Base-by-base conservation (phyloP, 2,888 invertebrate genomes). In the Dolomedes plantarius region DNA sequence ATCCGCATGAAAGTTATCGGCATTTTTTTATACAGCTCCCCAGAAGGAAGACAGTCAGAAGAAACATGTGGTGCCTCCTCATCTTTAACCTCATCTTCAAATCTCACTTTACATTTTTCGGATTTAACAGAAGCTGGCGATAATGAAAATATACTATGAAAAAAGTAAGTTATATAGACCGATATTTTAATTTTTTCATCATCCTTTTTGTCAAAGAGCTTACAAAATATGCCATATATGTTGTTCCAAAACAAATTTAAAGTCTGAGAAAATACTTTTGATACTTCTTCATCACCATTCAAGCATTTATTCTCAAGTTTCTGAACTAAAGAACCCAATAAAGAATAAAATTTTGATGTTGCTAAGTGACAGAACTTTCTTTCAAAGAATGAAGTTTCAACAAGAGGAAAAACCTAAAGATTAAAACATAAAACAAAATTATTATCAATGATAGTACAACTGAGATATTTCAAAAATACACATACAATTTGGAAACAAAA, bases 331-430 rank as follows among this genome's bases (percentile, higher is more conserved):
- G 36, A 23, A 16, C 76, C 64, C 1, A 85, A 1, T 5, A 72
- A 19, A 0, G 79, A 56, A 62, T 75, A 83, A 0, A 83, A 72
- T 1, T 77, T 65, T 1, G 79, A 80, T 41, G 68, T 23, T 28
- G 74, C 50, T 28, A 76, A 68, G 13, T 76, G 74, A 16, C 13
- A 3, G 23, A 23, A 27, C 16, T 62, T 32, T 19, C 67, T 75
- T 29, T 90, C 90, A 16, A 89, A 76, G 3, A 91, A 76, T 2
- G 91, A 90, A 1, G 90, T 89, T 78, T 90, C 89, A 9, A 91
- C 87, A 11, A 91, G 81, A 23, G 90, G 89, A 41, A 90, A 39
- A 6, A 91, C 87, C 91, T 91, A 79, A 28, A 89, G n/a, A 75
- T 32, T 75, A 67, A 81, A 41, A 56, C 56, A n/a, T n/a, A n/a